Percentiles rank a stretch among this genome's conserved stretches.
phyloP scores from a whole-genome alignment of 2,888 invertebrate genomes.

The Cephalotes varians region DNA sequence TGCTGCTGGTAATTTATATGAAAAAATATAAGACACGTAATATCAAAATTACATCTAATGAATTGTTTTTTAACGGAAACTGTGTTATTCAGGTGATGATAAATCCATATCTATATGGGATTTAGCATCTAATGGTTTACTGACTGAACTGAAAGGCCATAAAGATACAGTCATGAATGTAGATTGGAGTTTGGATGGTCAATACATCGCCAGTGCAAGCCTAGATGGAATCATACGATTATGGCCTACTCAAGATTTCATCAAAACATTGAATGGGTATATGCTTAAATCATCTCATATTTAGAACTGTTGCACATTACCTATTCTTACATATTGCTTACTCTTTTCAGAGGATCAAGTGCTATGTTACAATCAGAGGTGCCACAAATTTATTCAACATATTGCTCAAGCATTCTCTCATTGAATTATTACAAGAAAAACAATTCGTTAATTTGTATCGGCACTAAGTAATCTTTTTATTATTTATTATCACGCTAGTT shows the following conservation, averaged over 20 bases:
- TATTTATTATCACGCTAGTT: constrained; percentile 31
- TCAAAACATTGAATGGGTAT: constrained; percentile 80
- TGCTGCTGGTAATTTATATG: constrained; percentile 89
- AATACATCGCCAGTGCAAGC: constrained; percentile 84
- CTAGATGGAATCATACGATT: constrained; percentile 82
- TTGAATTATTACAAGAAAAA: constrained; percentile 83
- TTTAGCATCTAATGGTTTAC: constrained; percentile 81
- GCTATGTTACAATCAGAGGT: constrained; percentile 71
- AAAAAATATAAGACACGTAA: constrained; percentile 6
- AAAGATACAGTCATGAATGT: constrained; percentile 84
- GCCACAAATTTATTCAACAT: constrained; percentile 81
- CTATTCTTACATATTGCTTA: background rate
- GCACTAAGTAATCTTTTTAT: constrained; percentile 74
- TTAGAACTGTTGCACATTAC: constrained; percentile 16
- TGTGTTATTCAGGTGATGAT: constrained; percentile 79
- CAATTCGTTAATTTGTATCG: constrained; percentile 83
- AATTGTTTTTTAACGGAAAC: background rate
- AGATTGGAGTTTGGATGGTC: constrained; percentile 85
- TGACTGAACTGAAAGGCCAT: constrained; percentile 83
- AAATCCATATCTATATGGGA: constrained; percentile 84
- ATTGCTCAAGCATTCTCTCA: constrained; percentile 84
- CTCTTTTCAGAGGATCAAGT: constrained; percentile 75
- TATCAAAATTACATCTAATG: background rate
- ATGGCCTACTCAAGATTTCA: constrained; percentile 82
- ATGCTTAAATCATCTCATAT: constrained; percentile 20